Evolutionary conservation across 1,140 invertebrate species (phyloP).

Genomic region (Cecropterus lyciades): DNA sequence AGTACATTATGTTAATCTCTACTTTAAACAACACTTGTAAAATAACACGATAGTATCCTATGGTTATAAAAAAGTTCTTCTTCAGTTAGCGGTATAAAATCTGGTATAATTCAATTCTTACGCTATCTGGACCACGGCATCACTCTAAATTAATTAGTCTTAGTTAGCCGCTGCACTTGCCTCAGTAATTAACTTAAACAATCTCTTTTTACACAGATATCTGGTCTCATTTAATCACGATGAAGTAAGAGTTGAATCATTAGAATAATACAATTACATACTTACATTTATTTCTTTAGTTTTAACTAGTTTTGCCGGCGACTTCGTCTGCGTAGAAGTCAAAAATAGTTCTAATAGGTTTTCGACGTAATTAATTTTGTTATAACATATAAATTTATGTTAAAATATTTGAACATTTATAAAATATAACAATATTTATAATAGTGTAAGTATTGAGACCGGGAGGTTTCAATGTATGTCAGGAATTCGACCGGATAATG

Average conservation of each 20-base stretch:
- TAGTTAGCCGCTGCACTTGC: conserved; percentile 43
- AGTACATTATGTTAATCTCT: too few species aligned
- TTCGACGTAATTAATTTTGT: too few species aligned
- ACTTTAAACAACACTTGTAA: not conserved
- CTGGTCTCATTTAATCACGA: conserved; percentile 42
- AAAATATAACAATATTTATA: too few species aligned
- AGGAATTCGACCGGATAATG: too few species aligned
- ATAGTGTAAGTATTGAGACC: too few species aligned
- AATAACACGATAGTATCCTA: not conserved
- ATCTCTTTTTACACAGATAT: conserved; percentile 45
- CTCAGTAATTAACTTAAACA: conserved; percentile 45
- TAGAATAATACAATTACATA: conserved; percentile 34
- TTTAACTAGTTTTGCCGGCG: not conserved
- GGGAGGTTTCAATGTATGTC: too few species aligned
- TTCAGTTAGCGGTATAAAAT: conserved; percentile 36
- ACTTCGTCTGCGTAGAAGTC: too few species aligned
- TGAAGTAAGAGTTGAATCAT: conserved; percentile 38
- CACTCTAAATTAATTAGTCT: conserved; percentile 44
- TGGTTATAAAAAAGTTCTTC: conserved; percentile 4
- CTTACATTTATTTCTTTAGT: conserved; percentile 1
- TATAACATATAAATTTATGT: too few species aligned
- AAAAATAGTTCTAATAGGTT: too few species aligned
- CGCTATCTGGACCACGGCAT: conserved; percentile 44
- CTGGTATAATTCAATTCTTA: conserved; percentile 44
- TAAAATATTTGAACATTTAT: too few species aligned